Percentiles rank a stretch among this genome's conserved stretches.
phyloP scores from a whole-genome alignment of 2,888 invertebrate genomes.

The Eilema griseolum region DNA sequence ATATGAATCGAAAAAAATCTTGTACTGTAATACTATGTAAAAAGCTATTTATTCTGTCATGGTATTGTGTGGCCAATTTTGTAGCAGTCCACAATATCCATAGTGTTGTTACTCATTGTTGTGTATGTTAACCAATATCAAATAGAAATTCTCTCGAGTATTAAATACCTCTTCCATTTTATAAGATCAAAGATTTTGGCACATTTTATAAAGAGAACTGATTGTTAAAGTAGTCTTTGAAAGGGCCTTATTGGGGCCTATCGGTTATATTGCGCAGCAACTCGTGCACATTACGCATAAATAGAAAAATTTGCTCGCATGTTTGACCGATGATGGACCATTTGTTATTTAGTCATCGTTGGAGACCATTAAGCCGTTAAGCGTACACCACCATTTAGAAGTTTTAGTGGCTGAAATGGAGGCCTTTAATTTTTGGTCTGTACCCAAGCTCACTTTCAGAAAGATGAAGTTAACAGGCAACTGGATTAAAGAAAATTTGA shows the following conservation, averaged over 20 bases:
- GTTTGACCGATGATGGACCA: conserved; percentile 22
- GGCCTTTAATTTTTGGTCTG: background rate
- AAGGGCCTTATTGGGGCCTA: conserved; percentile 31
- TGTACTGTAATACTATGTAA: background rate
- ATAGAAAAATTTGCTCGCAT: conserved; percentile 13
- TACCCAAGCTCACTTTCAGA: background rate
- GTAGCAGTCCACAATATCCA: background rate
- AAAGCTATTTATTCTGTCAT: background rate
- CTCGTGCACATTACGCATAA: conserved; percentile 5
- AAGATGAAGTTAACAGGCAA: background rate
- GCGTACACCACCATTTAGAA: background rate
- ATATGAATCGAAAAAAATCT: background rate
- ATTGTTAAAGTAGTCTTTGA: conserved; percentile 37
- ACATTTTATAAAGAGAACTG: conserved; percentile 35
- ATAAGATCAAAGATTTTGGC: conserved; percentile 26
- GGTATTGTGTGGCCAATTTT: background rate
- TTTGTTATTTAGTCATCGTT: conserved; percentile 8
- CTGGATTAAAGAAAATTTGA: background rate
- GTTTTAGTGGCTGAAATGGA: background rate
- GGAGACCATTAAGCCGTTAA: background rate
- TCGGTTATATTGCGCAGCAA: conserved; percentile 12
- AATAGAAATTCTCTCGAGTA: background rate
- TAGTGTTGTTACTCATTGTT: background rate
- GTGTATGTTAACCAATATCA: background rate
- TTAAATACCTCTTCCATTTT: conserved; percentile 24